These are phyloP conservation scores for Pollenia amentaria DNA, from an alignment of 2,888 invertebrate species.

Conservation along the genomic window DNA sequence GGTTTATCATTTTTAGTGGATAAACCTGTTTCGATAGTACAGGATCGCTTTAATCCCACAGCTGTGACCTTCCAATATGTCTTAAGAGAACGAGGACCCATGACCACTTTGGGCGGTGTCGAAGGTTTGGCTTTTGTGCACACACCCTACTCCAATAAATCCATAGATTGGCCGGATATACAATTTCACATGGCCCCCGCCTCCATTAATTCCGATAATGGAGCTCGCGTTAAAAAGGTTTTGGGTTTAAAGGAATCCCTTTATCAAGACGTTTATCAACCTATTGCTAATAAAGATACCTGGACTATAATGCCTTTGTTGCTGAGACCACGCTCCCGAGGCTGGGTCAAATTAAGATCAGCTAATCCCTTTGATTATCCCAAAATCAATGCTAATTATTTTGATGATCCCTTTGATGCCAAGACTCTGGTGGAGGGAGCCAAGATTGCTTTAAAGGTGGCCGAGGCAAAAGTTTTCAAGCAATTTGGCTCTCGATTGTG, in stretches of 20 bases:
- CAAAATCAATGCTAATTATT: constrained; percentile 96
- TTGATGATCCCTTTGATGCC: constrained; percentile 91
- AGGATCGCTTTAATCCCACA: constrained; percentile 91
- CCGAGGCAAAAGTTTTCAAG: constrained; percentile 91
- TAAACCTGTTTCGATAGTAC: constrained; percentile 93
- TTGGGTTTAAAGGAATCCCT: constrained; percentile 92
- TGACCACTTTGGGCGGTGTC: constrained; percentile 94
- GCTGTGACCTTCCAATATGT: constrained; percentile 93
- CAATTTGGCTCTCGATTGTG: constrained; percentile 92
- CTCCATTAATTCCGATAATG: constrained; percentile 92
- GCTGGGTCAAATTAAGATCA: constrained; percentile 90
- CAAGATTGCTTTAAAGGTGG: constrained; percentile 90
- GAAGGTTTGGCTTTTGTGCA: constrained; percentile 95
- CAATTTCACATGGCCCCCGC: constrained; percentile 97
- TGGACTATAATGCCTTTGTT: constrained; percentile 95
- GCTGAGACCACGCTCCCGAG: constrained; percentile 91
- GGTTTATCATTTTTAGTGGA: constrained; percentile 88
- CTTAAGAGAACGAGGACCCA: constrained; percentile 91
- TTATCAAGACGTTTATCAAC: constrained; percentile 91
- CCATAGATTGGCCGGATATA: constrained; percentile 93
- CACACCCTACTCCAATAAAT: constrained; percentile 91
- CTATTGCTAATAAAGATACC: constrained; percentile 89
- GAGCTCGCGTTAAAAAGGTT: constrained; percentile 90
- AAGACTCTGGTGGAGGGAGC: constrained; percentile 93
- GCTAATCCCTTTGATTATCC: constrained; percentile 95